Evolutionary conservation across 1,140 invertebrate species (phyloP).

Genomic region (Dermatophagoides farinae): DNA sequence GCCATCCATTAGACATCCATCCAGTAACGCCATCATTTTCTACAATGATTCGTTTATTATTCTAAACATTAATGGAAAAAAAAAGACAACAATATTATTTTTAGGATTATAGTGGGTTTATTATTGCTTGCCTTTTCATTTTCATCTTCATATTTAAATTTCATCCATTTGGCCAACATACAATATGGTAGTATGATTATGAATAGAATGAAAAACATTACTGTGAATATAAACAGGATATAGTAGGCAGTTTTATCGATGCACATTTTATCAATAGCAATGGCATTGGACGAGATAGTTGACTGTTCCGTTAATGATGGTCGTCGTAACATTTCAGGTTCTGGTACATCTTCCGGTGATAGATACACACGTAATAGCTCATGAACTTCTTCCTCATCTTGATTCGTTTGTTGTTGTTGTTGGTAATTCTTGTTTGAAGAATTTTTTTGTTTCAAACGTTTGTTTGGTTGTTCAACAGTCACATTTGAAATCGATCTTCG

Average conservation of each 20-base stretch:
- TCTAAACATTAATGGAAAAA: background rate
- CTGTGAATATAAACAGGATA: slow-evolving; percentile 44
- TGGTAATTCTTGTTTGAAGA: background rate
- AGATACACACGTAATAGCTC: slow-evolving; percentile 22
- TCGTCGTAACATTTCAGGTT: background rate
- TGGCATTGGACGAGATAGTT: too few relatives aligned
- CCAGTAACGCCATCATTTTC: background rate
- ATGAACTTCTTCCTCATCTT: slow-evolving; percentile 21
- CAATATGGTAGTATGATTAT: slow-evolving; percentile 40
- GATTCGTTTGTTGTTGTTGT: slow-evolving; percentile 10
- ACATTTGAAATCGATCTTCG: slow-evolving; percentile 2
- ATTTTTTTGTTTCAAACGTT: background rate
- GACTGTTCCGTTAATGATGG: background rate
- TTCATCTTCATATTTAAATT: background rate
- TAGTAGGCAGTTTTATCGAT: slow-evolving; percentile 51
- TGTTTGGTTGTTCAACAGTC: background rate
- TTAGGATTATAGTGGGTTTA: background rate
- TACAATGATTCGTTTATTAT: background rate
- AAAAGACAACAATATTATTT: background rate
- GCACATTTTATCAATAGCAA: slow-evolving; percentile 31
- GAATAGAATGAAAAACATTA: slow-evolving; percentile 42
- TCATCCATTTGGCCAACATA: slow-evolving; percentile 15
- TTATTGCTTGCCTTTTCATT: slow-evolving; percentile 6
- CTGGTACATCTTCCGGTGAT: slow-evolving; percentile 21
- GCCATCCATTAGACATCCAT: background rate